Evolutionary conservation across 1,140 invertebrate species (phyloP), one percentile per base, ranked within the genome.

Genomic region (Trachelipus rathkii): DNA sequence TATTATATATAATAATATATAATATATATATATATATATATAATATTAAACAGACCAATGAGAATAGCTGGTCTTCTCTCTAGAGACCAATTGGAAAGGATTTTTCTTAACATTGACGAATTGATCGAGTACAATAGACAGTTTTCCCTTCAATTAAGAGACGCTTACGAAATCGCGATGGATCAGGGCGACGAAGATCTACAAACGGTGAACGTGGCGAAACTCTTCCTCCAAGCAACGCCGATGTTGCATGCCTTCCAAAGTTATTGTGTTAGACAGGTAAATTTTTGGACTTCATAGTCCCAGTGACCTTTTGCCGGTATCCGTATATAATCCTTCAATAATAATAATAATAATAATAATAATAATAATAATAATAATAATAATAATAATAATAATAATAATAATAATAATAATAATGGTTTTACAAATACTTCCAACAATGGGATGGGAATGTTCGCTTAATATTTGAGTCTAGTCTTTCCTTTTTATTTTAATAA

Each of bases 61-160:
- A 86, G 95, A 79, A 91, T 95, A 45, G 95, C 95, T 73, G 94
- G 94, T 19, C 82, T 89, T 7, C 82, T 89, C 44, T 87, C 81
- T 1, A 80, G 83, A 45, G 87, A 89, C n/a, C 88, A 89, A 82
- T 85, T 97, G 67, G 91, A 92, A 73, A 72, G 74, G 53, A 95
- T 98, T 81, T 98, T 98, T 86, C 89, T 97, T 2, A 98, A 98
- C 82, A 90, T 95, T 33, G 93, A 96, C 85, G 94, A 98, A 84
- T 86, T 98, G 68, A 89, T 96, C 72, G 91, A 94, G 83, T 93
- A 96, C 82, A 97, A 95, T 86, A 88, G 91, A 79, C 89, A 91
- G n/a, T 89, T 98, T 79, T 92, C 93, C 24, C 91, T 95, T 82
- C 92, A 92, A 84, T 87, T 98, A 71, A 89, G 94, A 82, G 92